phyloP scores from a whole-genome alignment of 2,888 invertebrate genomes.

The Ptychoptera albimana region DNA sequence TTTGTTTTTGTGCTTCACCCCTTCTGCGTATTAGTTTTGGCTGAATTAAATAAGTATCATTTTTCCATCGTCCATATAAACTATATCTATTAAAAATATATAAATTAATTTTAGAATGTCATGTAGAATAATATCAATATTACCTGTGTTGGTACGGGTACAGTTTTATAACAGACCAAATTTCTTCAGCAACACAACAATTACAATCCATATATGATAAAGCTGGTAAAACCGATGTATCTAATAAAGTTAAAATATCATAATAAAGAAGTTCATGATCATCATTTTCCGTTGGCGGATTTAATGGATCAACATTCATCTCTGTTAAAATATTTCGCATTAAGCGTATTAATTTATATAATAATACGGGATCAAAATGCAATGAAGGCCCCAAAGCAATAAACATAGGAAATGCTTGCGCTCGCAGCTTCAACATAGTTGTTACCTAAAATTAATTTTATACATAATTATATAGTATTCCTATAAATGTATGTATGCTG shows the following conservation, averaged over 20 bases:
- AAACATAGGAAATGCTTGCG: conserved; percentile 71
- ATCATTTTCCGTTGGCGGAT: conserved; percentile 20
- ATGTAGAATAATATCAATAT: conserved; percentile 28
- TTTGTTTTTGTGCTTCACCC: conserved; percentile 76
- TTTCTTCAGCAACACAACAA: conserved; percentile 90
- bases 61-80: conserved; percentile 93
- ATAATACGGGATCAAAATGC: conserved; percentile 71
- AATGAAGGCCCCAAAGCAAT: conserved; percentile 74
- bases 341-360: conserved; percentile 66
- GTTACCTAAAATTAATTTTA: conserved; percentile 33
- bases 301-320: conserved; percentile 27
- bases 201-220: conserved; percentile 86
- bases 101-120: conserved; percentile 1
- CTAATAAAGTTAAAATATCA: conserved; percentile 71
- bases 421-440: conserved; percentile 54
- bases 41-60: conserved; percentile 67
- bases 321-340: conserved; percentile 28
- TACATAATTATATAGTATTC: conserved; percentile 1
- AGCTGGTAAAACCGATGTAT: conserved; percentile 78
- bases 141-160: conserved; percentile 65
- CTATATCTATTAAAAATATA: conserved; percentile 43
- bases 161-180: conserved; percentile 76
- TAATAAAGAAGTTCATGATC: conserved; percentile 48
- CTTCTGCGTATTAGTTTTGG: conserved; percentile 69
- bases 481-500: not conserved